Conservation (phyloP, 2,113 vertebrate genomes). For the Rhineura floridana region DNA sequence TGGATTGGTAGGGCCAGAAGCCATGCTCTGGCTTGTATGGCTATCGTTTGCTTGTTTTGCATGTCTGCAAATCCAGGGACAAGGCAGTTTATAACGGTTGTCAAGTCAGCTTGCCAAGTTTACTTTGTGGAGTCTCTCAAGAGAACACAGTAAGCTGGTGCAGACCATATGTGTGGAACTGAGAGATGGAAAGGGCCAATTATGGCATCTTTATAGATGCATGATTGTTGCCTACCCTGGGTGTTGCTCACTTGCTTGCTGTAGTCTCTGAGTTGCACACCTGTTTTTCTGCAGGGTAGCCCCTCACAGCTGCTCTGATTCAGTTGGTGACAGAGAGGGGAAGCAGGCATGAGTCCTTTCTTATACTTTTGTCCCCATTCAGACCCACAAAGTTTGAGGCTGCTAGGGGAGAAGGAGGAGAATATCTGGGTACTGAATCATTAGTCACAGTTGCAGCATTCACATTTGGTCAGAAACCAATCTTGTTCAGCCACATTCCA, state of each 20-base stretch:
- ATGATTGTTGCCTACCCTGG: neutral
- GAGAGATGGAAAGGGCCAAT: neutral
- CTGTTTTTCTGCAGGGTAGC: neutral
- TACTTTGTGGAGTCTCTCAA: conserved; percentile 6
- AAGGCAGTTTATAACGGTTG: neutral
- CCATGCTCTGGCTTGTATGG: neutral
- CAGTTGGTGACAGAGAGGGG: neutral
- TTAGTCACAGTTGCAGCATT: neutral
- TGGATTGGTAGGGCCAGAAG: neutral
- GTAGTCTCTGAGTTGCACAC: neutral
- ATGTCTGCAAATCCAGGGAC: neutral
- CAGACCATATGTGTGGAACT: neutral
- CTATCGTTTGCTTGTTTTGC: neutral
- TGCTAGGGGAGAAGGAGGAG: no score
- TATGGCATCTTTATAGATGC: conserved; percentile 4
- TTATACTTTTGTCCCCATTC: neutral
- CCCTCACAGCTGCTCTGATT: neutral
- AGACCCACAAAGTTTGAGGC: neutral
- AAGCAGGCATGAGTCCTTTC: neutral
- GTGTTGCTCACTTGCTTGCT: neutral
- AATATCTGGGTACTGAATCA: neutral
- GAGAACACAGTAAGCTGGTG: neutral
- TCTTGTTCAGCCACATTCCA: neutral
- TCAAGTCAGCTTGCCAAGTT: conserved; percentile 20
- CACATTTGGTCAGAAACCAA: no score